Base-by-base conservation (phyloP, 2,797 vertebrate species). In the Myotis myotis region DNA sequence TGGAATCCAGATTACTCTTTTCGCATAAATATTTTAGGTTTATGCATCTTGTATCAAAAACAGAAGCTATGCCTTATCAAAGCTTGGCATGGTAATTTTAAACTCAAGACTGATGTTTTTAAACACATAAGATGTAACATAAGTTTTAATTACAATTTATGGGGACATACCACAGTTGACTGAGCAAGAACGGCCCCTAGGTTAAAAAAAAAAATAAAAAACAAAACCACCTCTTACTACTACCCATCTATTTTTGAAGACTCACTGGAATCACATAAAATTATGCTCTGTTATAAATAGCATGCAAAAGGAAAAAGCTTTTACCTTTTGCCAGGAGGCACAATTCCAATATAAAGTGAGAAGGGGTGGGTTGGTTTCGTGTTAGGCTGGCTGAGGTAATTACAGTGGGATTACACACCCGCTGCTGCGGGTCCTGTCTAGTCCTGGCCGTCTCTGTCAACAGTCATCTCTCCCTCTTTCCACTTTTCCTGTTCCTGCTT, bases 11-110 rank as follows among this genome's bases (percentile, higher is more conserved):
- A 90, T 66, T 57, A 71, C 44, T 55, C 53, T 53, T 92, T 28
- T 64, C 71, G 74, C 33, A 71, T 71, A 87, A 93, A 90, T 85
- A 36, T 62, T 68, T 80, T 82, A 70, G 47, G 49, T 86, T 85
- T 88, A 86, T 95, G 60, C 36, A 80, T 47, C 23, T 72, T 92
- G 62, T 51, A 93, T 53, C 44, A 96, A 60, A 94, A 96, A 91
- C 71, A 91, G 71, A 95, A 74, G 17, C 33, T 49, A 53, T 66
- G 68, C 36, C 55, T 95, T 87, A 95, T 33, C 64, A 87, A 83
- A 36, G 28, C 51, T 76, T 75, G 44, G 30, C 76, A 60, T 12
- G 38, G 70, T 51, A 64, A 93, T 87, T 95, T 93, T 79, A 91
- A 96, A 70, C 25, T 38, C 49, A 80, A 93, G 75, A 91, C 4